Conservation (phyloP, 2,113 vertebrate species). For the Prinia subflava region DNA sequence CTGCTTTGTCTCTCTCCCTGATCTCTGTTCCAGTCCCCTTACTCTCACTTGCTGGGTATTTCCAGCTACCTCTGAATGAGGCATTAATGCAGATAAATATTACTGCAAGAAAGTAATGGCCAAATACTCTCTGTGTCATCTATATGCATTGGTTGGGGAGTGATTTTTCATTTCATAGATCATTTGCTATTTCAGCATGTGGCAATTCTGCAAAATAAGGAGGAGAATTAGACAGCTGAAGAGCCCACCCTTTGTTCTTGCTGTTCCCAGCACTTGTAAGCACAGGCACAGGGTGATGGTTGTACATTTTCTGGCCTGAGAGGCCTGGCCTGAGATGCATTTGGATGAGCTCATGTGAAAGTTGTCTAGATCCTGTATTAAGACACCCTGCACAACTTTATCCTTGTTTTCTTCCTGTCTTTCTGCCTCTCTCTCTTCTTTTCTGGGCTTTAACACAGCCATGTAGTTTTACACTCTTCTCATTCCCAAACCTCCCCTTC, state of each 20-base stretch:
- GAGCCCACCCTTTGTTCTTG: conserved; percentile 28
- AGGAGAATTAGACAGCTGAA: conserved; percentile 15
- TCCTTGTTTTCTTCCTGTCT: not conserved
- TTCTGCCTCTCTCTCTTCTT: not conserved
- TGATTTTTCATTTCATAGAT: conserved; percentile 65
- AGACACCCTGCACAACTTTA: not conserved
- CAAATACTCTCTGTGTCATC: conserved; percentile 46
- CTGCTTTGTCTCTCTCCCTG: not conserved
- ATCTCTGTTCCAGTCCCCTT: not conserved
- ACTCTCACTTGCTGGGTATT: conserved; percentile 3
- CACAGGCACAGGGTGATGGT: not conserved
- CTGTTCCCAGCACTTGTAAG: not conserved
- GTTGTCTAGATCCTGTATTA: not conserved
- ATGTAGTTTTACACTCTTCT: not conserved
- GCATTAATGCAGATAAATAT: conserved; percentile 60
- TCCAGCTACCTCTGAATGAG: conserved; percentile 25
- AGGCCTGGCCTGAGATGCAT: not conserved
- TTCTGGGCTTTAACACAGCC: not conserved
- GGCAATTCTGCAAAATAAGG: conserved; percentile 53
- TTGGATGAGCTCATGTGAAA: not conserved
- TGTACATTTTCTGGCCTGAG: not conserved
- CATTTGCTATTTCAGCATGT: conserved; percentile 55
- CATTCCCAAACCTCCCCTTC: not conserved
- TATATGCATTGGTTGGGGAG: conserved; percentile 38
- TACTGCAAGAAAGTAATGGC: conserved; percentile 37